phyloP scores from a whole-genome alignment of 2,888 invertebrate genomes.

The Daptonema setosum region DNA sequence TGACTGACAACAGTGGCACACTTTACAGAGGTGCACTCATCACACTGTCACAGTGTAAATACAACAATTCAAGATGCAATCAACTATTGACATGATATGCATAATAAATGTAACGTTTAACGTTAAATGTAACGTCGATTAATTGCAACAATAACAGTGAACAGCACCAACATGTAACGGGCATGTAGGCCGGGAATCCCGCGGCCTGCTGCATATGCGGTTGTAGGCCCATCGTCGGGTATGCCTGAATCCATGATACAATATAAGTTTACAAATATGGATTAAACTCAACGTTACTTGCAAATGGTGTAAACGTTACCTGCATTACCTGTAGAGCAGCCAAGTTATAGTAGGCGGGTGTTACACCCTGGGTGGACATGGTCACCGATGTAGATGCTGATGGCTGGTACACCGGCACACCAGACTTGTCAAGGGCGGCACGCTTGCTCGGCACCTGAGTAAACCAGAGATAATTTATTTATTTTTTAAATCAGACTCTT shows the following conservation, averaged over 20 bases:
- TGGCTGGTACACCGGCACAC: slow-evolving; percentile 82
- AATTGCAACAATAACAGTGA: background rate
- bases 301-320: background rate
- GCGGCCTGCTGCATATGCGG: background rate
- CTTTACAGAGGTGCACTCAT: no score
- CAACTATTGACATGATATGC: no score
- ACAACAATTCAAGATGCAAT: no score
- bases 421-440: slow-evolving; percentile 72
- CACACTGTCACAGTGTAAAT: no score
- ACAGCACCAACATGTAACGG: background rate
- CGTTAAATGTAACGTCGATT: no score
- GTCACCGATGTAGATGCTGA: slow-evolving; percentile 16
- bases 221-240: background rate
- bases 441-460: slow-evolving; percentile 81
- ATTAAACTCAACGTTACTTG: no score
- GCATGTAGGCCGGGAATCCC: slow-evolving; percentile 4
- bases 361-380: slow-evolving; percentile 32
- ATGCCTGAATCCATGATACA: no score
- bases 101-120: no score
- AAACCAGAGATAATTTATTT: background rate
- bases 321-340: background rate
- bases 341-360: background rate
- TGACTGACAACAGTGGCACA: no score
- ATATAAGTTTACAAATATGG: no score
- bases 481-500: background rate